Evolutionary conservation across 2,113 vertebrate genomes (phyloP).

Genomic region (Leptocoma aspasia): DNA sequence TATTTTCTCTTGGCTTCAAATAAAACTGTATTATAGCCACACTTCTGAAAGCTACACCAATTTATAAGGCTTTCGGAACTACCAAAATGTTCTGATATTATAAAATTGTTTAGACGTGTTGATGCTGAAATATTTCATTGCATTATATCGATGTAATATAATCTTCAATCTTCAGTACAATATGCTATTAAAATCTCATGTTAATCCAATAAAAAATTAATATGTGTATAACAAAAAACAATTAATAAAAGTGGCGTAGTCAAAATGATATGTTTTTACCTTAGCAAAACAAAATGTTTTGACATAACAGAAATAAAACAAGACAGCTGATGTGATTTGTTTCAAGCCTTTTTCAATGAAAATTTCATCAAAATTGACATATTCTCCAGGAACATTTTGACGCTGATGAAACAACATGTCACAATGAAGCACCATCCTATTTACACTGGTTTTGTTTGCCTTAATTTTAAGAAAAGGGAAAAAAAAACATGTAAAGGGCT

Average conservation of each 20-base stretch:
- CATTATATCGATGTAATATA: neutral
- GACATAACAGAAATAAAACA: conserved; percentile 18
- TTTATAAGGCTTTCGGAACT: neutral
- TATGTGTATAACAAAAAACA: neutral
- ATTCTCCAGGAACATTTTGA: neutral
- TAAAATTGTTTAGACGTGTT: neutral
- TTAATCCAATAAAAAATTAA: neutral
- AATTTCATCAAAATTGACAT: conserved; percentile 37
- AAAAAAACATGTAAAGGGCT: neutral
- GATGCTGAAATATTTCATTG: neutral
- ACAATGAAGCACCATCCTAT: neutral
- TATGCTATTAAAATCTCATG: neutral
- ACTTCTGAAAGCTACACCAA: neutral
- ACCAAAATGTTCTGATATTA: neutral
- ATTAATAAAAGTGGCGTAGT: neutral
- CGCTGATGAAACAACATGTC: neutral
- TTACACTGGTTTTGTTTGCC: neutral
- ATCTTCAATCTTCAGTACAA: neutral
- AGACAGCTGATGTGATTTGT: conserved; percentile 18
- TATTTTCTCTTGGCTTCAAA: neutral
- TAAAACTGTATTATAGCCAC: neutral
- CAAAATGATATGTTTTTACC: neutral
- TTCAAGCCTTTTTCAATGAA: neutral
- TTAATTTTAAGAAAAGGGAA: neutral
- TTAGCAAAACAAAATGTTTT: conserved; percentile 31